Evolutionary conservation across 2,113 vertebrate species (phyloP).

Genomic region (Gymnocephalus cernua): DNA sequence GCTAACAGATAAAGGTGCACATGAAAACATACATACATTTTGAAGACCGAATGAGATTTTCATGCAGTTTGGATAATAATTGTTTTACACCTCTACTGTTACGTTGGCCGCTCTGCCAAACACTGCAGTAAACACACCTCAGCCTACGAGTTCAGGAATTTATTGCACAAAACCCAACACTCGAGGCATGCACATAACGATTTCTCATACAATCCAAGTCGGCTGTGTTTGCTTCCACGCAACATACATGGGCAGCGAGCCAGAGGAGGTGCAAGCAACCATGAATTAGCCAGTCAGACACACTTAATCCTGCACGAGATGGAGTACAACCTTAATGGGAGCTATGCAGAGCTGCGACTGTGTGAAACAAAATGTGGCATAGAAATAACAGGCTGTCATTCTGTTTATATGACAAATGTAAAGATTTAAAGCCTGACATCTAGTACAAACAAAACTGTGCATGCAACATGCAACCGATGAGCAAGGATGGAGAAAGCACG

Average conservation of each 20-base stretch:
- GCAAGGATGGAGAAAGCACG: not conserved
- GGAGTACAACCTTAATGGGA: not conserved
- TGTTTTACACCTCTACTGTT: not conserved
- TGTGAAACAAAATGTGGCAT: not conserved
- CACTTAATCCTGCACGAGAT: not conserved
- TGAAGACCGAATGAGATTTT: no score
- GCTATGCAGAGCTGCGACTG: not conserved
- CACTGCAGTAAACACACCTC: slow-evolving; percentile 12
- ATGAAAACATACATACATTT: not conserved
- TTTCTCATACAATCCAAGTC: slow-evolving; percentile 6
- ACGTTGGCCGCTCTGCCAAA: not conserved
- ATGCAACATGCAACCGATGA: no score
- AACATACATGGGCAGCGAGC: slow-evolving; percentile 8
- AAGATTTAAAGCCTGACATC: not conserved
- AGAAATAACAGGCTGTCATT: slow-evolving; percentile 21
- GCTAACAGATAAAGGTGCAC: not conserved
- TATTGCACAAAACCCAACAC: slow-evolving; percentile 9
- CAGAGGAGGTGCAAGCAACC: not conserved
- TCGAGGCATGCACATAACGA: slow-evolving; percentile 13
- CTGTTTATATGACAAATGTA: not conserved
- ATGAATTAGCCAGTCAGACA: slow-evolving; percentile 27
- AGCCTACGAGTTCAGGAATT: slow-evolving; percentile 36
- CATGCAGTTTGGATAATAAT: not conserved
- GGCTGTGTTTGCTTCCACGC: slow-evolving; percentile 3
- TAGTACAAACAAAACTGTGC: no score